These are phyloP conservation scores for Orius insidiosus DNA, from an alignment of 1,140 invertebrate species.

Conservation along the genomic window DNA sequence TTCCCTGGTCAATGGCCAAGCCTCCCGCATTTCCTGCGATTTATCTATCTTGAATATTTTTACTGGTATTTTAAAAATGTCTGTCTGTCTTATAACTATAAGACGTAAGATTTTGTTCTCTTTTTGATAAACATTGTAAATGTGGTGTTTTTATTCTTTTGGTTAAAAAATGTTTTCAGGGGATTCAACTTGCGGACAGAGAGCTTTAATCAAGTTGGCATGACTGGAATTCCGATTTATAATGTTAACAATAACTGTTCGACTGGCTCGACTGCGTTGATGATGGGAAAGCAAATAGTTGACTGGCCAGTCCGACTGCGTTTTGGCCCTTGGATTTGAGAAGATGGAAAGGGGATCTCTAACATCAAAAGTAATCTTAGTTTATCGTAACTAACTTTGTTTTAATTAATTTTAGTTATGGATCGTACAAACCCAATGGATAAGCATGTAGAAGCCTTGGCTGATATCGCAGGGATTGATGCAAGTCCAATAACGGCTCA, in stretches of 20 bases:
- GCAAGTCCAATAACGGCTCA: conserved; percentile 77
- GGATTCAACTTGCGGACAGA: conserved; percentile 90
- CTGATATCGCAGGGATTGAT: conserved; percentile 58
- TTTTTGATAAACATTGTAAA: no score
- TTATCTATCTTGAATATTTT: no score
- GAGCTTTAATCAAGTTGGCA: conserved; percentile 81
- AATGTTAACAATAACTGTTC: conserved; percentile 99
- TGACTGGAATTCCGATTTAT: conserved; percentile 92
- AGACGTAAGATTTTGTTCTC: no score
- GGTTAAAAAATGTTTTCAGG: conserved; percentile 35
- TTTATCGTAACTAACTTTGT: neutral
- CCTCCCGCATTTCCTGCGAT: no score
- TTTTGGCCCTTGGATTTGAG: conserved; percentile 89
- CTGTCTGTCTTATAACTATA: no score
- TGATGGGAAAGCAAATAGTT: conserved; percentile 78
- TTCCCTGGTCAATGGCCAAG: no score
- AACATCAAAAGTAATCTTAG: conserved; percentile 37
- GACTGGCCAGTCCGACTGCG: conserved; percentile 69
- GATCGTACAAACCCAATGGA: conserved; percentile 90
- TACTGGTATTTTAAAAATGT: no score
- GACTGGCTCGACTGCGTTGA: conserved; percentile 83
- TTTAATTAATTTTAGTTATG: conserved; percentile 36
- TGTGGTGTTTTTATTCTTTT: no score
- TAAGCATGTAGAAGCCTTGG: conserved; percentile 75
- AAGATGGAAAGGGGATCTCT: conserved; percentile 94